Base-by-base conservation (phyloP, 2,113 vertebrate species). In the Prionailurus bengalensis region DNA sequence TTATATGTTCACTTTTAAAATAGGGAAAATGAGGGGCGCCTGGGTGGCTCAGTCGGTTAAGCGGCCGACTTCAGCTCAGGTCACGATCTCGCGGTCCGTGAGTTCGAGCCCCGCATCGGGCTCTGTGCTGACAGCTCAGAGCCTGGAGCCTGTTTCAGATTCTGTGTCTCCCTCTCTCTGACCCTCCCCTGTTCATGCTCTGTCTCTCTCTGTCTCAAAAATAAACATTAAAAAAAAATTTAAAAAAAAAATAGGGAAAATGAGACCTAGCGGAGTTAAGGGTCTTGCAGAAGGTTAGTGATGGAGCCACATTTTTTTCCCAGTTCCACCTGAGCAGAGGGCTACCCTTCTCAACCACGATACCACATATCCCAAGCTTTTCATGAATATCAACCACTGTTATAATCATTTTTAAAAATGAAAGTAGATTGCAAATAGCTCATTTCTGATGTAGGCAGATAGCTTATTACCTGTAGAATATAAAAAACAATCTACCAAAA, bases 341-440 rank as follows among this genome's bases (percentile, higher is more conserved):
- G 14, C 36, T 53, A 7, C 29, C 33, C 0, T 78, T 76, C 63
- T 88, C 48, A 29, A 68, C 36, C 61, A 66, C 61, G 4, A 33
- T 31, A 15, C 15, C 39, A n/a, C 63, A 27, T 12, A 71, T 19
- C 42, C 42, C 68, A 88, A 48, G 12, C 45, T 48, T 91, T 17
- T 79, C 42, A 70, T 65, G 25, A 95, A 4, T 88, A 66, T 31
- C 21, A 71, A 42, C 63, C 19, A 31, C 74, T 88, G 23, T 81
- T 82, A 61, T 23, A 3, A 36, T 74, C 65, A 25, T 87, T 91
- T 80, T 92, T 78, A 51, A 66, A 94, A 85, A 71, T 76, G 76
- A 55, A 74, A 96, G 79, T 48, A 61, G 36, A 51, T 79, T 89
- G n/a, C 63, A 92, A 91, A 71, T 92, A 66, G 12, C 19, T 89